phyloP scores from a whole-genome alignment of 2,888 invertebrate genomes.

The Dryadula phaetusa region DNA sequence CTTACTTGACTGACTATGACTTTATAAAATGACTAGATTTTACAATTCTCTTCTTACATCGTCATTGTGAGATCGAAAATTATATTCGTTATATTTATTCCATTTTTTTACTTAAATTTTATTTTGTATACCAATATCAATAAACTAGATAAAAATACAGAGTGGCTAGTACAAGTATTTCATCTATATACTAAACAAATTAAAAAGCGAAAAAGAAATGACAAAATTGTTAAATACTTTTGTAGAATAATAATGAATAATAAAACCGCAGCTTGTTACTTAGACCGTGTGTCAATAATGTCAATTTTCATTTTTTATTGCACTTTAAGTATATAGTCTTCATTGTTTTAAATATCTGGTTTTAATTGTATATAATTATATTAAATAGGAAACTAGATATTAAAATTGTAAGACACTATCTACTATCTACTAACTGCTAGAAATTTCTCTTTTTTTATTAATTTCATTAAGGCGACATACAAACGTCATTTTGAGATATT shows the following conservation, averaged over 20 bases:
- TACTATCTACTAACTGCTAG: background rate
- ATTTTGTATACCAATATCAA: background rate
- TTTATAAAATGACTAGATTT: constrained; percentile 20
- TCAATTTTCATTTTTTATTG: too few species aligned
- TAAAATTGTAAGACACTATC: background rate
- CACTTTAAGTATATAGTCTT: too few species aligned
- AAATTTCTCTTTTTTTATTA: background rate
- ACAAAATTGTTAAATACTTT: too few species aligned
- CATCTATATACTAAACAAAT: background rate
- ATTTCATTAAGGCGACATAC: background rate
- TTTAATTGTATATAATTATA: too few species aligned
- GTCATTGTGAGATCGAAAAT: background rate
- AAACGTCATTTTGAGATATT: background rate
- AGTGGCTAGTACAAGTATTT: background rate
- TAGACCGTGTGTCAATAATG: too few species aligned
- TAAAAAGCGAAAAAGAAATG: background rate
- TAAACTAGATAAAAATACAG: too few species aligned
- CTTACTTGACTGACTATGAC: constrained; percentile 11
- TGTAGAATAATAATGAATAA: too few species aligned
- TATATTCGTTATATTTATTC: background rate
- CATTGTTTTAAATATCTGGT: too few species aligned
- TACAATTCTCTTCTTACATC: background rate
- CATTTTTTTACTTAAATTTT: too few species aligned
- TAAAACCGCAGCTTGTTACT: too few species aligned
- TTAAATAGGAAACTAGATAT: background rate